phyloP scores from a whole-genome alignment of 2,113 vertebrate species.

The Daphoenositta chrysoptera region DNA sequence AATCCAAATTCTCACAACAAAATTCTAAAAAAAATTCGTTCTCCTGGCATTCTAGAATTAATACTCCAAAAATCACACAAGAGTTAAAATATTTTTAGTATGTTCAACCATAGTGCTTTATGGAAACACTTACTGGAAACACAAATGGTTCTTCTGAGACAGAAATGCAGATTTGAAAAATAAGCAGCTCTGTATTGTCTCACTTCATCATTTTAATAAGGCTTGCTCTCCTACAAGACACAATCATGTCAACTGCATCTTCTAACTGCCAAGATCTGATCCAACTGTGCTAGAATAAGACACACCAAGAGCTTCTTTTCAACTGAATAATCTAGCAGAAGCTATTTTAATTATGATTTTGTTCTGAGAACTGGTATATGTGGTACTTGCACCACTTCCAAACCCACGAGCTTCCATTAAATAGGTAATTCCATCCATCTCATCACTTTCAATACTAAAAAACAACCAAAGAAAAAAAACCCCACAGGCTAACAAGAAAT shows the following conservation, averaged over 20 bases:
- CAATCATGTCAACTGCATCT: not conserved
- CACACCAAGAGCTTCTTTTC: not conserved
- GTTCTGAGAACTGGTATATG: not conserved
- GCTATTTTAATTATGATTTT: not conserved
- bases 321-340: not conserved
- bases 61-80: not conserved
- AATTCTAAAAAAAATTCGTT: not conserved
- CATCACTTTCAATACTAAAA: not conserved
- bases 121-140: rapidly evolving
- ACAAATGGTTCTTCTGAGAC: not conserved
- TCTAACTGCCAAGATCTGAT: not conserved
- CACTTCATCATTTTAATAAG: not conserved
- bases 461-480: not conserved
- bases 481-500: not conserved
- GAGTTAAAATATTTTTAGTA: not conserved
- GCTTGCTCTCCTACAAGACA: not conserved
- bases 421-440: not conserved
- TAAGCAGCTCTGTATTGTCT: not conserved
- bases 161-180: not conserved
- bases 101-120: not conserved
- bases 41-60: not conserved
- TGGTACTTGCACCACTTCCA: not conserved
- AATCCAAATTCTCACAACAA: not conserved
- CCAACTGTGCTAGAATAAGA: not conserved
- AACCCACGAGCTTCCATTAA: not conserved